Evolutionary conservation across 1,140 invertebrate species (phyloP).

Genomic region (Diabrotica undecimpunctata): DNA sequence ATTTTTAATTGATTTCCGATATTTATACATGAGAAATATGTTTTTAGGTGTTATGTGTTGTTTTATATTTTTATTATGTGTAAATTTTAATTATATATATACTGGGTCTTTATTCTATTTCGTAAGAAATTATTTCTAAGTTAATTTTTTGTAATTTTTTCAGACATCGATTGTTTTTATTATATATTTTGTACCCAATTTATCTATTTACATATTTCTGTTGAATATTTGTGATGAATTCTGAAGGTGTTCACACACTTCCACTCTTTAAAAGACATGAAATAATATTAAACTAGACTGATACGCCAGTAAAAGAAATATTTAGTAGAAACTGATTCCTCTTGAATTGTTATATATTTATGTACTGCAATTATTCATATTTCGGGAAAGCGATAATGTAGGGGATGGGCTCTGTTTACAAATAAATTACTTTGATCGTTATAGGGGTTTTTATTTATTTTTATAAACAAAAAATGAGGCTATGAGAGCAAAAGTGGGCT

Average conservation of each 20-base stretch:
- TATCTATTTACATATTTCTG: neutral
- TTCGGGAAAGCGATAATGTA: neutral
- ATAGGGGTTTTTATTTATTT: neutral
- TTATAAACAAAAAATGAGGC: no score
- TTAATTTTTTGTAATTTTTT: neutral
- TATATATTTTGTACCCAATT: neutral
- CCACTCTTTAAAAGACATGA: no score
- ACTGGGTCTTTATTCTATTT: conserved; percentile 3
- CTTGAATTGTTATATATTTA: conserved; percentile 8
- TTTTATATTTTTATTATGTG: conserved; percentile 1
- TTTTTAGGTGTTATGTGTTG: neutral
- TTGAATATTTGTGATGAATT: no score
- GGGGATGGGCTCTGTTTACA: conserved; percentile 12
- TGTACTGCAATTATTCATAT: conserved; percentile 6
- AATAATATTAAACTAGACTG: neutral
- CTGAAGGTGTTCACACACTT: no score
- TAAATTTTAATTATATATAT: conserved; percentile 6
- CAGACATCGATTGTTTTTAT: no score
- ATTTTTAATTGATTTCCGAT: conserved; percentile 1
- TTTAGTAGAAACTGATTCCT: neutral
- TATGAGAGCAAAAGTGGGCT: no score
- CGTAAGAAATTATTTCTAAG: neutral
- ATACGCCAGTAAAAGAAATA: neutral
- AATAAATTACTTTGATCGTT: conserved; percentile 3
- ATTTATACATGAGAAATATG: conserved; percentile 5